Base-by-base conservation (phyloP, 30 jellyfish, hydroid and myxozoan species). In the Hydractinia echinata region DNA sequence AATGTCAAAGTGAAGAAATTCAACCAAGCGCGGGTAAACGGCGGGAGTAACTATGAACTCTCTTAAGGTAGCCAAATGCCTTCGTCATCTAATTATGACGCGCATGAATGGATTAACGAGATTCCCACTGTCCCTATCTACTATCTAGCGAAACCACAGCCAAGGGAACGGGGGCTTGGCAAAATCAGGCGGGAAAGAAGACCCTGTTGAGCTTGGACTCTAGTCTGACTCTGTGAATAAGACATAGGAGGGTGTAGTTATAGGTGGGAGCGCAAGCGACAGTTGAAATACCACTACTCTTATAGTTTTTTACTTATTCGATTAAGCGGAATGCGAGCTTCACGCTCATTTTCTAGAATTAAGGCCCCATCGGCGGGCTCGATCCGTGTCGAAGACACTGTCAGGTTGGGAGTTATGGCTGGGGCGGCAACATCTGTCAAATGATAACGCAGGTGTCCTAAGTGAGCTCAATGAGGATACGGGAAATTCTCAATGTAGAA, bases 111-210 rank as follows among this genome's bases (percentile, higher is more conserved):
- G 44, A 30, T 30, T 30, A 30, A 30, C 44, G 44, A 30, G 44
- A 30, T 30, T 30, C 44, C 96, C 96, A 73, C 96, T 87, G 95
- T 87, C 96, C 96, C 96, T 87, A 83, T 85, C 96, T 84, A 87
- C 96, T 61, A 83, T 87, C 95, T 72, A 83, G 96, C 87, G 88
- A 87, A 83, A 61, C 89, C 84, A 83, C 94, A 86, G 95, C 87
- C 95, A 86, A 86, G 95, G 95, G 89, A 84, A 84, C 94, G 95
- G 94, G 95, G 94, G 95, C 94, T 84, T 84, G 95, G 84, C 94
- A 55, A 62, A 84, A 64, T 58, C 95, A 85, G 95, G 89, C 95
- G 95, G 95, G 95, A 85, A 85, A 85, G 95, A 85, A 85, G 95
- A 85, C 95, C 95, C 95, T 85, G 95, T 85, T 81, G 95, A 81